Evolutionary conservation across 92 coral and sea anemone species (phyloP).

Genomic region (Zoanthus solanderi): DNA sequence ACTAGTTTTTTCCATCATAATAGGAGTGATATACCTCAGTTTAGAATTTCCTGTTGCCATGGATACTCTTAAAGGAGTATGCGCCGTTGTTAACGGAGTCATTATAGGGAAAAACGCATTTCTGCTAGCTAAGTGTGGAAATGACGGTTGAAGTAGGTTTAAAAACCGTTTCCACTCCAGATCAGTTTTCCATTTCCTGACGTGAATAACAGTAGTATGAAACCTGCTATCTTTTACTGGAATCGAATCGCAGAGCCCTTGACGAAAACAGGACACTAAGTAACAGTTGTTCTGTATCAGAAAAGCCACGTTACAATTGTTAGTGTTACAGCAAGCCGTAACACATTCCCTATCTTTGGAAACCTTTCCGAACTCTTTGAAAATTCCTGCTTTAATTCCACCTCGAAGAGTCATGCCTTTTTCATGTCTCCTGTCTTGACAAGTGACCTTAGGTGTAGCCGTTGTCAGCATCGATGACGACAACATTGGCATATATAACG

Average conservation of each 20-base stretch:
- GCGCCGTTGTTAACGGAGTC: not conserved
- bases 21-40: not conserved
- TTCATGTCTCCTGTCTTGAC: slow-evolving; percentile 55
- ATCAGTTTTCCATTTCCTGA: slow-evolving; percentile 62
- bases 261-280: slow-evolving; percentile 70
- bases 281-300: slow-evolving; percentile 76
- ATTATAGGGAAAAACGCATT: not conserved
- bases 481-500: not conserved
- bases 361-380: slow-evolving; percentile 75
- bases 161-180: slow-evolving; percentile 54
- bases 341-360: slow-evolving; percentile 56
- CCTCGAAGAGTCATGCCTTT: slow-evolving; percentile 69
- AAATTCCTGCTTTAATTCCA: slow-evolving; percentile 82
- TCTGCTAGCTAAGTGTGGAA: not conserved
- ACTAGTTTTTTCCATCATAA: not conserved
- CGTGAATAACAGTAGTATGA: slow-evolving; percentile 70
- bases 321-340: slow-evolving; percentile 63
- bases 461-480: not conserved
- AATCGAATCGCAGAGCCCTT: slow-evolving; percentile 67
- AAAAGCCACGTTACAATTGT: slow-evolving; percentile 79
- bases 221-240: slow-evolving; percentile 64
- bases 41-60: not conserved
- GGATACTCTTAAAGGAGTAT: not conserved
- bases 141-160: slow-evolving; percentile 74
- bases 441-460: slow-evolving; percentile 31